Evolutionary conservation across 1,140 invertebrate genomes (phyloP).

Genomic region (Panagrolaimus sp.): DNA sequence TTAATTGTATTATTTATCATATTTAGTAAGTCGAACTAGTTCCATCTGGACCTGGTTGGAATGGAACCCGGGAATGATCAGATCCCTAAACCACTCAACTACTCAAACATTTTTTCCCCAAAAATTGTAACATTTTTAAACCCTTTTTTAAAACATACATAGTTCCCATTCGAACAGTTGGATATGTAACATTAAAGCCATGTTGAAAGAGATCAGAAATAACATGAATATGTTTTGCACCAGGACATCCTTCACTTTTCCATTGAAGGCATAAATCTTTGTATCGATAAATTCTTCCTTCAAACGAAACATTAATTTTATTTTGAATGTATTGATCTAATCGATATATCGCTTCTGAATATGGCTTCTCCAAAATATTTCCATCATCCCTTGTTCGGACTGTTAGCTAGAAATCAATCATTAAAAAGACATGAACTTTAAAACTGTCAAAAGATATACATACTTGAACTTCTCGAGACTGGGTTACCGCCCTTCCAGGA

Average conservation of each 20-base stretch:
- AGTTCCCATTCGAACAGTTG: slow-evolving; percentile 48
- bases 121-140: not conserved
- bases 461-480: slow-evolving; percentile 56
- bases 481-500: slow-evolving; percentile 56
- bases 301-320: slow-evolving; percentile 44
- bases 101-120: too few relatives aligned
- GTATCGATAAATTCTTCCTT: slow-evolving; percentile 46
- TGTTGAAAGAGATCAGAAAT: slow-evolving; percentile 56
- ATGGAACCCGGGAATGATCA: too few relatives aligned
- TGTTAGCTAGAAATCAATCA: slow-evolving; percentile 49
- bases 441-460: too few relatives aligned
- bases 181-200: slow-evolving; percentile 58
- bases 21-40: too few relatives aligned
- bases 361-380: slow-evolving; percentile 55
- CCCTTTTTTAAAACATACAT: slow-evolving; percentile 34
- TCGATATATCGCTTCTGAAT: slow-evolving; percentile 46
- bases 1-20: too few relatives aligned
- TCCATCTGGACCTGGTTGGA: too few relatives aligned
- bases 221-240: slow-evolving; percentile 53
- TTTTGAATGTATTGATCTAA: slow-evolving; percentile 53
- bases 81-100: too few relatives aligned
- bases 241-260: slow-evolving; percentile 48
- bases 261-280: slow-evolving; percentile 48
- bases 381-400: slow-evolving; percentile 49
- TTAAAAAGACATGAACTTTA: too few relatives aligned